Percentiles rank a stretch among this genome's conserved stretches.
Conservation (phyloP, 2,113 vertebrate genomes). For the Penelope pileata region DNA sequence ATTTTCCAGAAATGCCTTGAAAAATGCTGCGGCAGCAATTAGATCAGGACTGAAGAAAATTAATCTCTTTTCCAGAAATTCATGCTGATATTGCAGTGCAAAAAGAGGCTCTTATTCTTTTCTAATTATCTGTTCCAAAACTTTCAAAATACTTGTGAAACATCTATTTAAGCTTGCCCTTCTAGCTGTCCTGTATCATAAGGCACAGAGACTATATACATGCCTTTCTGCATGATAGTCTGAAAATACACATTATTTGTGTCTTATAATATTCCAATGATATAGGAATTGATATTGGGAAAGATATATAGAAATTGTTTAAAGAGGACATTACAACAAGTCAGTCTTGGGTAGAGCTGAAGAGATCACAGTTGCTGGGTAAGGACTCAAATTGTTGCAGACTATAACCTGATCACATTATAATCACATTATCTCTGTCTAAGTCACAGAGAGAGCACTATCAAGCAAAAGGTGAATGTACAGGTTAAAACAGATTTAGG, state of each 20-base stretch:
- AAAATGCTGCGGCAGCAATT: not conserved
- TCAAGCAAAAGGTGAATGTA: conserved; percentile 9
- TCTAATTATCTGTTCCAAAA: not conserved
- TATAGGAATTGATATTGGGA: not conserved
- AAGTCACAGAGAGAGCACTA: not conserved
- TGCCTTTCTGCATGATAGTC: not conserved
- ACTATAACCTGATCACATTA: not conserved
- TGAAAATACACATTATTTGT: not conserved
- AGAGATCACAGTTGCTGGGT: not conserved
- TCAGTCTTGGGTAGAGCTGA: not conserved
- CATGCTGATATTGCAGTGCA: not conserved
- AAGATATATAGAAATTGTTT: not conserved
- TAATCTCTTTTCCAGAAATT: not conserved
- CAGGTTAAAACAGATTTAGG: conserved; percentile 28
- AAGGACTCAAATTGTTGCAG: not conserved
- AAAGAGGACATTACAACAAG: not conserved
- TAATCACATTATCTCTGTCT: not conserved
- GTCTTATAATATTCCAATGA: not conserved
- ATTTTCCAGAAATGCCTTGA: not conserved
- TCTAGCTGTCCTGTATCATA: not conserved
- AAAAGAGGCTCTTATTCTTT: not conserved
- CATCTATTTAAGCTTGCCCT: not conserved
- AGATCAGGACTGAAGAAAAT: not conserved
- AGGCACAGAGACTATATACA: not conserved
- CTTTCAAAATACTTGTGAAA: not conserved